Base-by-base conservation (phyloP, 2,888 invertebrate genomes). In the Chalcosyrphus nemorum region DNA sequence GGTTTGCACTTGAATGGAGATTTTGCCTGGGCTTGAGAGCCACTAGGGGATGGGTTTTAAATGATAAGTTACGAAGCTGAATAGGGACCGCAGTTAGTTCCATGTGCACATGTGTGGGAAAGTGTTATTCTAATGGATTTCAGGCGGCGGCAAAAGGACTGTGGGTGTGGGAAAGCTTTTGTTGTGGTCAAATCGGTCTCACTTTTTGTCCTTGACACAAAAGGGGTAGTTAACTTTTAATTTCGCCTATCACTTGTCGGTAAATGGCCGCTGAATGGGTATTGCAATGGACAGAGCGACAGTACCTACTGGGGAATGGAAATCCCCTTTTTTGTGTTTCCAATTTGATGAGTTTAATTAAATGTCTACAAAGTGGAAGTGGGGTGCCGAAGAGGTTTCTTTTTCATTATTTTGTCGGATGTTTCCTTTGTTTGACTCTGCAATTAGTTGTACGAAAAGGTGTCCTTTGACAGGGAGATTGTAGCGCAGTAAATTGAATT, bases 201-300 rank as follows among this genome's bases (percentile, higher is more conserved):
- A 77, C 77, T 82, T 77, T 78, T 84, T 74, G 82, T 84, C 82
- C 82, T 84, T 84, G 78, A 84, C 78, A 84, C 56, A 57, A 74
- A 78, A 74, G 63, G 77, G 72, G 63, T 61, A 65, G 70, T 84
- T 78, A 74, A 78, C 78, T 84, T 78, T 84, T 84, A 74, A 84
- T 78, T 78, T 82, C 78, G 63, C 68, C 72, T 50, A 63, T 47
- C 57, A 35, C 29, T 38, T 29, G 41, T 32, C 35, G 17, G 9
- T n/a, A 7, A 38, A 45, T 17, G 4, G n/a, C 27, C 35, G 13
- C 7, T 35, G 27, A 65, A 27, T 43, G 19, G 32, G 9, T 13
- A 41, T 15, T 15, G 41, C n/a, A 11, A 2, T 43, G 43, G 7
- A 41, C 6, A 4, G 27, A 4, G 0, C n/a, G 11, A 3, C n/a